phyloP scores from a whole-genome alignment of 2,797 vertebrate genomes.

The Scolopax rusticola region DNA sequence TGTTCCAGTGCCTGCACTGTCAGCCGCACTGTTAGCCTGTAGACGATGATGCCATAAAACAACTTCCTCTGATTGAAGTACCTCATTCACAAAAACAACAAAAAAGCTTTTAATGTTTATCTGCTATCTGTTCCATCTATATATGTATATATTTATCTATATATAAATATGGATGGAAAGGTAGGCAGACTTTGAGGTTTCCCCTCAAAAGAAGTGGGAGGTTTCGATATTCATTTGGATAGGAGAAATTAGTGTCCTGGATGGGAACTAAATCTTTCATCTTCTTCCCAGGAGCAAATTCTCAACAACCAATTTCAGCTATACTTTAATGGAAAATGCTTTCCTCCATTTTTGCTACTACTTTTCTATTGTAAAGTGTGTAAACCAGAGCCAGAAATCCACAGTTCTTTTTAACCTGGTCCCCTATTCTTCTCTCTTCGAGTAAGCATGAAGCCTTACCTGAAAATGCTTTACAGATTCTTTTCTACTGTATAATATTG shows the following conservation, averaged over 20 bases:
- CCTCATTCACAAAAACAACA: neutral
- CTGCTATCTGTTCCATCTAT: neutral
- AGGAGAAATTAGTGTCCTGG: neutral
- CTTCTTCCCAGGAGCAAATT: neutral
- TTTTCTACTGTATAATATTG: neutral
- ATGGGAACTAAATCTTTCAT: neutral
- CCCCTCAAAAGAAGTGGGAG: neutral
- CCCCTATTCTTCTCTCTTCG: neutral
- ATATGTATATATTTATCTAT: neutral
- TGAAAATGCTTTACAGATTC: neutral
- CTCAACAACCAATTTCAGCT: neutral
- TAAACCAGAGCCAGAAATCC: neutral
- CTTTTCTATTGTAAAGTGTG: neutral
- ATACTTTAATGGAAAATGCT: neutral
- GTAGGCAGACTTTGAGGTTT: neutral
- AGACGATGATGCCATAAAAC: neutral
- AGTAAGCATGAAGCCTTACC: neutral
- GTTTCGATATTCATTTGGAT: neutral
- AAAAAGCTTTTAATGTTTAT: neutral
- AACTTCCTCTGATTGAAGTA: neutral
- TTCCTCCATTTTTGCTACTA: neutral
- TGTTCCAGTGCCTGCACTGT: neutral
- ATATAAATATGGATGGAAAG: neutral
- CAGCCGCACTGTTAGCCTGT: neutral
- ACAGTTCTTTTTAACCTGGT: neutral